Evolutionary conservation across 2,113 vertebrate genomes (phyloP).

Genomic region (pig (Sus scrofa)): DNA sequence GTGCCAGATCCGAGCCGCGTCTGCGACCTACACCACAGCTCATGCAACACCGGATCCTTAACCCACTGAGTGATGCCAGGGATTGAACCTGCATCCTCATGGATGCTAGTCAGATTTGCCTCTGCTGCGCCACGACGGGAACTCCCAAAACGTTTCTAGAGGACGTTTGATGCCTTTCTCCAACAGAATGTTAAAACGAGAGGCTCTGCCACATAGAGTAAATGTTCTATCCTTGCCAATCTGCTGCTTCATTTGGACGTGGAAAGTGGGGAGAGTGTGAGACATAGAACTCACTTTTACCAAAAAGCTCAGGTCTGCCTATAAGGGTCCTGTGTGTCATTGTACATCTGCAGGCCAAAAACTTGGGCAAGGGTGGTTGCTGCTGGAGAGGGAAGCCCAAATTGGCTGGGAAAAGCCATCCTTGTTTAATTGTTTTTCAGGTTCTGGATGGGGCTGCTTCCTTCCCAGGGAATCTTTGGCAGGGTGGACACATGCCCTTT

Average conservation of each 20-base stretch:
- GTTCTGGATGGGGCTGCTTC: background rate
- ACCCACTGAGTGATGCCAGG: no score
- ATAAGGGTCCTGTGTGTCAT: background rate
- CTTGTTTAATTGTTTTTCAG: background rate
- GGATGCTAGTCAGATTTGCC: no score
- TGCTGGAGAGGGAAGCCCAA: background rate
- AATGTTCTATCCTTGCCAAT: background rate
- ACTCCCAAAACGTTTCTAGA: background rate
- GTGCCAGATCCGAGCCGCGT: no score
- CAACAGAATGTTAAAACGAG: background rate
- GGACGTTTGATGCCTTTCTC: background rate
- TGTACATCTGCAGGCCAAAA: background rate
- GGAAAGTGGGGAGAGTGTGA: background rate
- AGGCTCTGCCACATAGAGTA: background rate
- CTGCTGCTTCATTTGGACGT: background rate
- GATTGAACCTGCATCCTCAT: no score
- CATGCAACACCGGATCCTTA: no score
- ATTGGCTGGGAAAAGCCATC: background rate
- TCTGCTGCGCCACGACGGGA: no score
- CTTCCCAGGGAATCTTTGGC: background rate
- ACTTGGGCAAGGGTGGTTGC: background rate
- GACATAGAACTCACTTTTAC: background rate
- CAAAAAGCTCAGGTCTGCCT: background rate
- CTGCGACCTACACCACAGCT: no score
- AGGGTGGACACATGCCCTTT: background rate